Evolutionary conservation across 2,797 vertebrate species (phyloP), one percentile per base, ranked within the genome.

Genomic region (Acropternis orthonyx): DNA sequence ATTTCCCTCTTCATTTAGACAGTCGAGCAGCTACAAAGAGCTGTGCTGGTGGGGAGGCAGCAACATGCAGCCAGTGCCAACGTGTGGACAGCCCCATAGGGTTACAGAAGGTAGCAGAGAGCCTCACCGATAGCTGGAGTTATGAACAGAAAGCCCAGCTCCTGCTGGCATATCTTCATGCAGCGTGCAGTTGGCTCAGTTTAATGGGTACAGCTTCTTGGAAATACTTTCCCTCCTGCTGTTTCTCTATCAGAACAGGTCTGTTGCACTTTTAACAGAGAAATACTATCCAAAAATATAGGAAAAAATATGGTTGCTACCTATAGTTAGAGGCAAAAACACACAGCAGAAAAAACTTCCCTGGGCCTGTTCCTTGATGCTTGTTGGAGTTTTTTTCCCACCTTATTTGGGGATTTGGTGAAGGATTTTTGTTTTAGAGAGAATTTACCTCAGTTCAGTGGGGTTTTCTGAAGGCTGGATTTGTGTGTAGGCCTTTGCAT

Each of bases 1-100:
- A 95, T 95, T 97, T 93, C 54, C 51, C 71, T 91, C 68, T 93
- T 94, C 13, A 0, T 96, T 96, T 92, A 97, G 97, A 88, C 83
- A 75, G 18, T 1, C 21, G 49, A 58, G 88, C 37, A 84, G 81
- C 75, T 91, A 59, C 44, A 46, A 93, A 88, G 77, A 92, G 55
- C 81, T 1, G 1, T 75, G 56, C 49, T 80, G 87, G 74, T 2
- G 2, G 63, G 66, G n/a, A 79, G 26, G 46, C 39, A 52, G 81
- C n/a, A 72, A 41, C 9, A 4, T 1, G 11, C 46, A 62, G 67
- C 43, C 88, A 26, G 3, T 51, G 39, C 32, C 2, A 59, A 69
- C 0, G 24, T 9, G 2, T 37, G 68, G 75, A 68, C 2, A 4
- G 78, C 69, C 26, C 28, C 37, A 7, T 4, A 20, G 37, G 58